A percentile compares a stretch with the other conserved stretches of the same genome.
Conservation (phyloP, 2,113 vertebrate genomes). For the Onychostoma macrolepis region DNA sequence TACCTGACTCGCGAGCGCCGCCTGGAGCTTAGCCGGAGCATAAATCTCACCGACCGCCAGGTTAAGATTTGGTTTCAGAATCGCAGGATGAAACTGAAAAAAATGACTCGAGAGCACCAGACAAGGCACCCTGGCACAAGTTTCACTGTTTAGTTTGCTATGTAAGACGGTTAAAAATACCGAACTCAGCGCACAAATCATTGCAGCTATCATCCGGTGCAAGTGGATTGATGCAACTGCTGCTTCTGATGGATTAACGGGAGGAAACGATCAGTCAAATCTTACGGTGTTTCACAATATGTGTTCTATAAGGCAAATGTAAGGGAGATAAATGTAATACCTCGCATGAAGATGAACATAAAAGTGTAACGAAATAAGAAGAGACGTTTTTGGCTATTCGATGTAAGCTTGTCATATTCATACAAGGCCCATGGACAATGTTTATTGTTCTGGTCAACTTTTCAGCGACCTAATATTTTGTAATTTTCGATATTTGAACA, state of each 20-base stretch:
- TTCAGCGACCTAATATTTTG: background rate
- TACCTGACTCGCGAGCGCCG: conserved; percentile 71
- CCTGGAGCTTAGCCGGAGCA: conserved; percentile 67
- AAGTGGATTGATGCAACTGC: conserved; percentile 22
- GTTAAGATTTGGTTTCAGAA: conserved; percentile 66
- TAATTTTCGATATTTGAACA: background rate
- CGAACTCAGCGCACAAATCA: background rate
- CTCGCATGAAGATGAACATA: conserved; percentile 11
- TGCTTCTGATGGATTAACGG: conserved; percentile 12
- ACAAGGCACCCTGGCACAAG: conserved; percentile 32
- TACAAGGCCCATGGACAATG: background rate
- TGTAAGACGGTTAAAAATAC: background rate
- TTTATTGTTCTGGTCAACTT: background rate
- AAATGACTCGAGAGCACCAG: conserved; percentile 48
- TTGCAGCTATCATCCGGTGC: background rate
- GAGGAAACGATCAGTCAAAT: background rate
- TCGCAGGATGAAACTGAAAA: conserved; percentile 61
- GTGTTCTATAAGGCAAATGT: background rate
- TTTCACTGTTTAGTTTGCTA: conserved; percentile 45
- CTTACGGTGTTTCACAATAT: conserved; percentile 9
- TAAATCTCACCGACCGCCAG: conserved; percentile 52
- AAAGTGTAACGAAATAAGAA: background rate
- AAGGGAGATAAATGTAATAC: background rate
- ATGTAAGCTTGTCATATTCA: background rate
- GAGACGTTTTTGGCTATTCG: background rate